These are phyloP conservation scores for Trissoscelio sp. DNA, from an alignment of 2,888 invertebrate species.

Conservation along the genomic window DNA sequence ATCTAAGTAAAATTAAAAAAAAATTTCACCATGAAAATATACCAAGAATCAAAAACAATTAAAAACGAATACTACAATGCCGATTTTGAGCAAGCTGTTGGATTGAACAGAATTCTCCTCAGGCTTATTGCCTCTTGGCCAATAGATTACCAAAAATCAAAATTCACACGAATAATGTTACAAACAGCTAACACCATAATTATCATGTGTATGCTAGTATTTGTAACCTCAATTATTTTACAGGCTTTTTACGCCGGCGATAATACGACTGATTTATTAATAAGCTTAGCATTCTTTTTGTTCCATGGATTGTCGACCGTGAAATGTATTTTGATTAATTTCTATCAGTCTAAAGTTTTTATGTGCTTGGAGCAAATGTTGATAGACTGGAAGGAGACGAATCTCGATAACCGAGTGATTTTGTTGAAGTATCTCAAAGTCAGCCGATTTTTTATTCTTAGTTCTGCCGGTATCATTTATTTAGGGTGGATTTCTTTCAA, in stretches of 20 bases:
- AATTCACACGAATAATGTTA: background rate
- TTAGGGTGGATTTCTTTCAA: background rate
- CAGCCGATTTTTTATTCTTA: background rate
- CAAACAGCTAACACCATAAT: background rate
- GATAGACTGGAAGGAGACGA: background rate
- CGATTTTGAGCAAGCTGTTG: background rate
- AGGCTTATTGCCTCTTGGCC: background rate
- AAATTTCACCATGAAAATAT: too few relatives aligned
- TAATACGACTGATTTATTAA: background rate
- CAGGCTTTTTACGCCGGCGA: background rate
- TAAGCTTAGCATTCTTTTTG: background rate
- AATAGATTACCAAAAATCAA: background rate
- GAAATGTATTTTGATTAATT: background rate
- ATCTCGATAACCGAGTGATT: background rate
- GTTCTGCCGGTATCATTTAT: background rate
- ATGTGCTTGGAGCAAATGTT: background rate
- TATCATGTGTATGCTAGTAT: background rate
- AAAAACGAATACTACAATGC: background rate
- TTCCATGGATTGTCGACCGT: background rate
- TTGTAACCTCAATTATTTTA: background rate
- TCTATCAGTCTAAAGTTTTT: background rate
- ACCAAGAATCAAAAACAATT: too few relatives aligned
- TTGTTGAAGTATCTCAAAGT: background rate
- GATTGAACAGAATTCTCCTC: background rate
- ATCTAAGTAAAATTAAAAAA: too few relatives aligned